These are phyloP conservation scores for Paralichthys olivaceus DNA, from an alignment of 2,113 vertebrate genomes.

Conservation along the genomic window DNA sequence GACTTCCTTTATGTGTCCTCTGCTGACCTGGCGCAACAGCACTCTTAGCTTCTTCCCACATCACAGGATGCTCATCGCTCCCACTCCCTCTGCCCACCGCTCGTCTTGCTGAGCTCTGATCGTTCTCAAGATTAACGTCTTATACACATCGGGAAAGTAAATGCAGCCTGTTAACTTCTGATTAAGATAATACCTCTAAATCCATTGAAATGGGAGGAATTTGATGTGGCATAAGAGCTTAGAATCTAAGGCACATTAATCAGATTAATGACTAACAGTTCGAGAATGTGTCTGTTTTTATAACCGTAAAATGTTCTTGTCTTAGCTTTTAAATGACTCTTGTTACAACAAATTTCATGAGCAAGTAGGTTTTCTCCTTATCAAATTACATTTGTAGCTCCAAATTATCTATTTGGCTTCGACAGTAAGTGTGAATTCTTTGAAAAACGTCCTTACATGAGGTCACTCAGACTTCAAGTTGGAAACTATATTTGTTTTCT, in stretches of 20 bases:
- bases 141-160: slow-evolving; percentile 13
- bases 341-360: not conserved
- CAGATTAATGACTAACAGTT: slow-evolving; percentile 29
- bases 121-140: slow-evolving; percentile 24
- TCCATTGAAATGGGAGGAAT: slow-evolving; percentile 36
- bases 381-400: not conserved
- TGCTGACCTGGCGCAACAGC: slow-evolving; percentile 26
- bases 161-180: slow-evolving; percentile 32
- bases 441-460: too few species aligned
- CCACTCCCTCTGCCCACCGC: slow-evolving; percentile 13
- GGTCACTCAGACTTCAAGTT: too few species aligned
- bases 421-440: not conserved
- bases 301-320: not conserved
- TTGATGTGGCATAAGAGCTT: slow-evolving; percentile 38
- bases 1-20: slow-evolving; percentile 55
- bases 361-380: not conserved
- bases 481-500: not conserved
- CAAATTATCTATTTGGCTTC: not conserved
- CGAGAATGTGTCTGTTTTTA: not conserved
- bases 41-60: slow-evolving; percentile 37
- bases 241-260: slow-evolving; percentile 6
- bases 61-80: slow-evolving; percentile 33
- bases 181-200: slow-evolving; percentile 50
- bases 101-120: slow-evolving; percentile 7
- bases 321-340: not conserved